Conservation (phyloP, 2,888 invertebrate genomes). For the Idaea biselata region DNA sequence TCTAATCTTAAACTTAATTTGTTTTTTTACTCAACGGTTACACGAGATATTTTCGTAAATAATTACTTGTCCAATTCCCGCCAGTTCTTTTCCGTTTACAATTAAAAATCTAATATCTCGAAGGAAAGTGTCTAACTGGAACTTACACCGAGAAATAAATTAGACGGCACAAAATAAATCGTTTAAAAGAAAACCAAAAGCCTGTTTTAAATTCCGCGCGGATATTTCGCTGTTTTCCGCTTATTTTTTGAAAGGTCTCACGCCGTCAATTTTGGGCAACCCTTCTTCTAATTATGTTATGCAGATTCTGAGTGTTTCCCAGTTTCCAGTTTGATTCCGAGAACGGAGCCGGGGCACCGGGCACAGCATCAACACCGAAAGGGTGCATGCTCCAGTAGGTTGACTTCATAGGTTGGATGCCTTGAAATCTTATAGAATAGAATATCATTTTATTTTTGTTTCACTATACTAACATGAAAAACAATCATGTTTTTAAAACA, state of each 20-base stretch:
- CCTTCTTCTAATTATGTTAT: constrained; percentile 29
- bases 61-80: neutral
- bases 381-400: neutral
- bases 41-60: neutral
- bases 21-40: no score
- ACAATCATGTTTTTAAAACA: no score
- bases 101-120: neutral
- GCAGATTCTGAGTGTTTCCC: constrained; percentile 24
- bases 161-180: constrained; percentile 13
- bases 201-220: constrained; percentile 22
- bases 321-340: constrained; percentile 9
- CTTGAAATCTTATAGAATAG: no score
- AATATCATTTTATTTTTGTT: no score
- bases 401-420: no score
- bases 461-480: no score
- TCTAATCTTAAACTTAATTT: no score
- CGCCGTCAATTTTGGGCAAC: constrained; percentile 22
- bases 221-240: constrained; percentile 13
- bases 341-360: constrained; percentile 3
- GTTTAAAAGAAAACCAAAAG: constrained; percentile 19
- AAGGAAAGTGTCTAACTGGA: constrained; percentile 1
- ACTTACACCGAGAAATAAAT: neutral
- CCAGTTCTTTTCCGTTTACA: neutral
- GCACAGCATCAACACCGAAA: constrained; percentile 2
- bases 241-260: constrained; percentile 20